These are phyloP conservation scores for Meriones unguiculatus DNA, from an alignment of 2,113 vertebrate species.

Conservation along the genomic window DNA sequence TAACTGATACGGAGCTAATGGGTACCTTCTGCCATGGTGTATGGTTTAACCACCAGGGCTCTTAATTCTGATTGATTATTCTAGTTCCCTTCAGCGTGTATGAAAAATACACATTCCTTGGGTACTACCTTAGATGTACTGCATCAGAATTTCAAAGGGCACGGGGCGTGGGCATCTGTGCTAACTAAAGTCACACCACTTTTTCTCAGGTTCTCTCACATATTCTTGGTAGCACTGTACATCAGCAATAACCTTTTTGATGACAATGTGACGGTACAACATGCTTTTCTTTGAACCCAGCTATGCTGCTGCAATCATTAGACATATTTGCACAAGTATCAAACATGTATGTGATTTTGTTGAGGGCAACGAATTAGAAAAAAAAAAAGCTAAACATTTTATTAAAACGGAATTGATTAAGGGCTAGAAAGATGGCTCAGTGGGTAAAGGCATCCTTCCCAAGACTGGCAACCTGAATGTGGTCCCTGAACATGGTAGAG, in stretches of 20 bases:
- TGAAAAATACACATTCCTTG: slow-evolving; percentile 37
- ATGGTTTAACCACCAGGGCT: slow-evolving; percentile 5
- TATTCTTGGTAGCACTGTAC: not conserved
- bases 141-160: slow-evolving; percentile 7
- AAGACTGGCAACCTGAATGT: not conserved
- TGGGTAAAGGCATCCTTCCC: not conserved
- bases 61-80: slow-evolving; percentile 47
- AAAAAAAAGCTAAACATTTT: not conserved
- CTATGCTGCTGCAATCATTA: not conserved
- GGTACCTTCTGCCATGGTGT: slow-evolving; percentile 60
- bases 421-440: not conserved
- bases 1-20: slow-evolving; percentile 69
- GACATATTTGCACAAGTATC: not conserved
- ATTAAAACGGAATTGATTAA: not conserved
- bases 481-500: not conserved
- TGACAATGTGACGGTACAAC: not conserved
- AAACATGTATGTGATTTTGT: not conserved
- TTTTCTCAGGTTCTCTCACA: not conserved
- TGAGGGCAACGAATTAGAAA: not conserved
- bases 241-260: not conserved
- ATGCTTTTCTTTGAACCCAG: not conserved
- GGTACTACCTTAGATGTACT: not conserved
- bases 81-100: slow-evolving; percentile 3
- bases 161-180: not conserved
- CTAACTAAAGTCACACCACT: not conserved